phyloP scores from a whole-genome alignment of 2,113 vertebrate genomes.

The Microtus richardsoni region DNA sequence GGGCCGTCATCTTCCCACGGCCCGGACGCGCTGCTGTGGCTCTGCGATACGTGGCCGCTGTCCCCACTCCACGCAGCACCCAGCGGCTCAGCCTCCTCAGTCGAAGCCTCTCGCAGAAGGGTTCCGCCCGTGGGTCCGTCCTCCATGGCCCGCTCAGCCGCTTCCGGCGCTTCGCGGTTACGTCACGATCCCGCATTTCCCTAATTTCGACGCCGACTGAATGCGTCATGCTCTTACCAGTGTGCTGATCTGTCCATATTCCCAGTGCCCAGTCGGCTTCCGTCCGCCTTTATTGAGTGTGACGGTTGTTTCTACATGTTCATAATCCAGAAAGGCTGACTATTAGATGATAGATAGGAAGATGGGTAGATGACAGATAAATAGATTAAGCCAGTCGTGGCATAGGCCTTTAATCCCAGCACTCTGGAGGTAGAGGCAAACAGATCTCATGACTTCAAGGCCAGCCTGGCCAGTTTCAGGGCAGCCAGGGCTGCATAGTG shows the following conservation, averaged over 20 bases:
- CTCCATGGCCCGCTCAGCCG: background rate
- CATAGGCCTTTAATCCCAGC: background rate
- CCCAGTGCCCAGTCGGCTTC: background rate
- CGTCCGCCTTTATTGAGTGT: background rate
- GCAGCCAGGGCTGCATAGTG: background rate
- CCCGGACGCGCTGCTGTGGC: constrained; percentile 93
- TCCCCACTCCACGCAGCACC: constrained; percentile 89
- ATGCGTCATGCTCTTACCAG: background rate
- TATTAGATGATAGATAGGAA: background rate
- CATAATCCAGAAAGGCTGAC: background rate
- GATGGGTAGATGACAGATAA: background rate
- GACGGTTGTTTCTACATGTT: background rate
- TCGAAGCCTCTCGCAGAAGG: background rate
- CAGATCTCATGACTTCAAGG: background rate
- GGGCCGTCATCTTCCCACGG: constrained; percentile 86
- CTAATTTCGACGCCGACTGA: background rate
- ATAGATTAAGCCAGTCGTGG: background rate
- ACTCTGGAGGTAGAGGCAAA: background rate
- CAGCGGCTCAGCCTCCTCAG: constrained; percentile 84
- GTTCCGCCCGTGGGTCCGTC: accelerated
- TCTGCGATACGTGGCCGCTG: constrained; percentile 95
- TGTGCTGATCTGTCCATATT: too few relatives aligned
- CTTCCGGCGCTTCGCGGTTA: background rate
- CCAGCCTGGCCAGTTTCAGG: background rate
- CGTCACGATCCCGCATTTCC: background rate